These are phyloP conservation scores for Vidua chalybeata DNA, from an alignment of 2,113 vertebrate species.

Conservation along the genomic window DNA sequence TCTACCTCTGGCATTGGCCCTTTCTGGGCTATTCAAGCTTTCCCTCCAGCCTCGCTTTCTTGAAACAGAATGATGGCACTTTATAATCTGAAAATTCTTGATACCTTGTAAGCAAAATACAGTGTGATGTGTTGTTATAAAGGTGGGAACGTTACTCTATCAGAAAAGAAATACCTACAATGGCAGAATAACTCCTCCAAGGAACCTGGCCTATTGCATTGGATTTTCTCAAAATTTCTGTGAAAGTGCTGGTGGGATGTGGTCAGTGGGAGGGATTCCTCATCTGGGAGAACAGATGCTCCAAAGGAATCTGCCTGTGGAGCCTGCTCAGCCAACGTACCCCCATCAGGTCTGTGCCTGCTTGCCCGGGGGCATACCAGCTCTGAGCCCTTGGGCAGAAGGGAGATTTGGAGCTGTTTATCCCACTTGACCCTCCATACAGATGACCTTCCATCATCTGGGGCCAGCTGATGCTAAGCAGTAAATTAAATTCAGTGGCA, in stretches of 20 bases:
- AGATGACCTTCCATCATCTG: slow-evolving; percentile 52
- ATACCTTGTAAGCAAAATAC: not conserved
- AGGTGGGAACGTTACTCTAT: not conserved
- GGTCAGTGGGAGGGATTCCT: not conserved
- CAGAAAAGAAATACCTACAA: not conserved
- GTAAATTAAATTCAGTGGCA: slow-evolving; percentile 62
- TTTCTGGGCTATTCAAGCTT: not conserved
- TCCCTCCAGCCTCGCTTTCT: not conserved
- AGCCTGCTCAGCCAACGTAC: not conserved
- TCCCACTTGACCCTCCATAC: slow-evolving; percentile 58
- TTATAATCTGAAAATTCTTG: not conserved
- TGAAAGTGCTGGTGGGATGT: not conserved
- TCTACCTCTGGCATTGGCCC: not conserved
- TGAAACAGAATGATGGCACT: not conserved
- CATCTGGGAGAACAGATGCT: slow-evolving; percentile 30
- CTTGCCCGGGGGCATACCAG: not conserved
- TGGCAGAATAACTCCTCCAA: not conserved
- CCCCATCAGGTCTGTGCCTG: not conserved
- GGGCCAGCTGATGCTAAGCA: slow-evolving; percentile 59
- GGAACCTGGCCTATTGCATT: not conserved
- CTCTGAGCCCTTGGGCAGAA: not conserved
- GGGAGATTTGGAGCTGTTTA: slow-evolving; percentile 51
- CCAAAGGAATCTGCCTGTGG: slow-evolving; percentile 27
- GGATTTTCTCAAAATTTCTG: not conserved
- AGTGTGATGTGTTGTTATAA: not conserved